Evolutionary conservation across 1,140 invertebrate species (phyloP).

Genomic region (Euwallacea fornicatus): DNA sequence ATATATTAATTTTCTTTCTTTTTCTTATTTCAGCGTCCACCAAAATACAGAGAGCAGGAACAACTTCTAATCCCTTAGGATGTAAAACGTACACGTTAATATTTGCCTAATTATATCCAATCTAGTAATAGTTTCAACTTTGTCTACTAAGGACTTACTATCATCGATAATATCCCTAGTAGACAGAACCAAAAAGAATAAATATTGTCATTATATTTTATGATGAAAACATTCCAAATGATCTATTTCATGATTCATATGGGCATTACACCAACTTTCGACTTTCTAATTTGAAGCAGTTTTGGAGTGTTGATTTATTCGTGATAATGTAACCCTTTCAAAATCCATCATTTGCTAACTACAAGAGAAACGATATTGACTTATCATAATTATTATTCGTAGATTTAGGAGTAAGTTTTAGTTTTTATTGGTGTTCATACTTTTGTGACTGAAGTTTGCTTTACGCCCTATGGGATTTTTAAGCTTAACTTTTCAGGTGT

Average conservation of each 20-base stretch:
- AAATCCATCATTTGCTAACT: not conserved
- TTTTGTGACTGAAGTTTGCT: slow-evolving; percentile 7
- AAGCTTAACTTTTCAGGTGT: not conserved
- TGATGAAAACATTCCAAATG: not conserved
- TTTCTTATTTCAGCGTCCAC: slow-evolving; percentile 52
- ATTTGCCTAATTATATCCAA: not conserved
- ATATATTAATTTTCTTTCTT: slow-evolving; percentile 19
- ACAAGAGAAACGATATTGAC: not conserved
- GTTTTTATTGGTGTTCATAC: not conserved
- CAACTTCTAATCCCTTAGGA: slow-evolving; percentile 40
- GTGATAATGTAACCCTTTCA: not conserved
- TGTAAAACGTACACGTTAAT: slow-evolving; percentile 25
- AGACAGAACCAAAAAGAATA: not conserved
- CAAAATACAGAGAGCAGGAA: slow-evolving; percentile 48
- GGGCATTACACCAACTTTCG: slow-evolving; percentile 16
- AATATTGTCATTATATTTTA: not conserved
- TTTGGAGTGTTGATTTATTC: not conserved
- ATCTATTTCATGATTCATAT: slow-evolving; percentile 16
- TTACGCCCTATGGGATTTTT: not conserved
- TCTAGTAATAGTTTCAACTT: too few species aligned
- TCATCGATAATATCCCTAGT: slow-evolving; percentile 5
- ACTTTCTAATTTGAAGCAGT: not conserved
- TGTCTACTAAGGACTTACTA: not conserved
- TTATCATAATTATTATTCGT: too few species aligned
- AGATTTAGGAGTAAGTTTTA: too few species aligned